Conservation (phyloP, 2,797 vertebrate species). For the Heteromormyrus szaboi region DNA sequence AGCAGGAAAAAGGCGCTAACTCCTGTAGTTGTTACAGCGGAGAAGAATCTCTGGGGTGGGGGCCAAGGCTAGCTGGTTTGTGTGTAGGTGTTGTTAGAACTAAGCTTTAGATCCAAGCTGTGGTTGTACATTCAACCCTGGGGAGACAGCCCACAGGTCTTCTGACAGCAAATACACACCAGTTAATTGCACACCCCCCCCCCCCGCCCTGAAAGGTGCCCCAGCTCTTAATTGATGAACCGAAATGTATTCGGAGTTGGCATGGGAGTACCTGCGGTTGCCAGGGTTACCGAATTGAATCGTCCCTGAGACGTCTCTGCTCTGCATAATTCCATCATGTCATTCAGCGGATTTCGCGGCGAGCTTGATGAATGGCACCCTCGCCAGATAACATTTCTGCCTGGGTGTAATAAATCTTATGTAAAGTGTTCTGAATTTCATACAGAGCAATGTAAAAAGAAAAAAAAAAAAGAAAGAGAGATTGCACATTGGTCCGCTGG, state of each 20-base stretch:
- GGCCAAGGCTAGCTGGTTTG: not conserved
- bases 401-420: conserved; percentile 94
- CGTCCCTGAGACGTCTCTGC: conserved; percentile 84
- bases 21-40: not conserved
- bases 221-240: conserved; percentile 46
- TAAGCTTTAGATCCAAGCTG: not conserved
- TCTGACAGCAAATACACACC: conserved; percentile 34
- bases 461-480: not conserved
- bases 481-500: conserved; percentile 11
- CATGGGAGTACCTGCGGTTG: conserved; percentile 82
- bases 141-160: not conserved
- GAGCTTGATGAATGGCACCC: conserved; percentile 89
- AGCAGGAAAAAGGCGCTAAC: not conserved
- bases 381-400: conserved; percentile 91
- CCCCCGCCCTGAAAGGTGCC: not conserved
- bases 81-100: not conserved
- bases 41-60: not conserved
- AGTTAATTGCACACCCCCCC: conserved; percentile 23
- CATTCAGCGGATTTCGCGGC: conserved; percentile 80
- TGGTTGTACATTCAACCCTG: not conserved
- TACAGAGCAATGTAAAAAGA: conserved; percentile 39
- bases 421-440: conserved; percentile 71
- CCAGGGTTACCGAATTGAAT: conserved; percentile 96
- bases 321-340: conserved; percentile 97
- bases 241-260: conserved; percentile 46